These are phyloP conservation scores for Tragelaphus imberbis DNA, from an alignment of 2,113 vertebrate genomes.

Conservation along the genomic window DNA sequence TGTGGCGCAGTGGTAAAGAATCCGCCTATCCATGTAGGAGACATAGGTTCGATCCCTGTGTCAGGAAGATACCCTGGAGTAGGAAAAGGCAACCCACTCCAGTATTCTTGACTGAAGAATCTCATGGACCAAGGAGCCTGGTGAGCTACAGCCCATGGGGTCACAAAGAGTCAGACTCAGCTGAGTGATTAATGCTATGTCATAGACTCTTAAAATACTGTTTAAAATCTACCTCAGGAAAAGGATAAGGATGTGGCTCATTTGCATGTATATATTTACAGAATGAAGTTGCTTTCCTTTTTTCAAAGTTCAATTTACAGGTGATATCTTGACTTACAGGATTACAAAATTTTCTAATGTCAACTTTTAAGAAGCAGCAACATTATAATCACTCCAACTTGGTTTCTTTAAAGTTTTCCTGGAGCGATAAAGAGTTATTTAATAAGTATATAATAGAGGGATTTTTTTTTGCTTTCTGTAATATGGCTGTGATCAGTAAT, in stretches of 20 bases:
- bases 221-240: constrained; percentile 16
- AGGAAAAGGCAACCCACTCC: not conserved
- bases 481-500: constrained; percentile 43
- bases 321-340: not conserved
- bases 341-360: constrained; percentile 16
- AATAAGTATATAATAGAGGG: constrained; percentile 20
- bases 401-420: constrained; percentile 48
- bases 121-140: not conserved
- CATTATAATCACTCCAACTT: constrained; percentile 19
- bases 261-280: constrained; percentile 19
- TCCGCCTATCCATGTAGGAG: not conserved
- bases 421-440: constrained; percentile 14
- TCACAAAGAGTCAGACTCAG: not conserved
- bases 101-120: not conserved
- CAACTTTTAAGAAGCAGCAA: constrained; percentile 27
- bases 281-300: not conserved
- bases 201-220: constrained; percentile 28
- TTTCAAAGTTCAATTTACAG: constrained; percentile 48
- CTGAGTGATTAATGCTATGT: not conserved
- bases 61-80: not conserved
- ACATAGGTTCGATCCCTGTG: not conserved
- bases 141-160: not conserved
- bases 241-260: not conserved
- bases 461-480: constrained; percentile 7
- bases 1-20: not conserved